Conservation (phyloP, 1,140 invertebrate species). For the Halyomorpha halys region DNA sequence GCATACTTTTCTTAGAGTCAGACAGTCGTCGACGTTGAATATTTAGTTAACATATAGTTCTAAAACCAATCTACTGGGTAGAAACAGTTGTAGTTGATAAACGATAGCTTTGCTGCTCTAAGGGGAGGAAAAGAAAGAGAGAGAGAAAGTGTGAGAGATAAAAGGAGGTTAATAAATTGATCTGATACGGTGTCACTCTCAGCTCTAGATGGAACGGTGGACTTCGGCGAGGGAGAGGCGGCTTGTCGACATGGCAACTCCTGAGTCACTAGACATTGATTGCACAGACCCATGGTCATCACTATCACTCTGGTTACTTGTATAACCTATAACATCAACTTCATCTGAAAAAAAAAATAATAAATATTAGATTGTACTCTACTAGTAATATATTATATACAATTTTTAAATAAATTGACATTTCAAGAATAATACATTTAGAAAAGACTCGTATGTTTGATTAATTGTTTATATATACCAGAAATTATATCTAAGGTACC, state of each 20-base stretch:
- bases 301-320: slow-evolving; percentile 73
- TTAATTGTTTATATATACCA: too few relatives aligned
- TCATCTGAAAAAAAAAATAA: slow-evolving; percentile 58
- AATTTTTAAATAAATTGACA: too few relatives aligned
- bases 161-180: neutral
- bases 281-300: slow-evolving; percentile 71
- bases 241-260: slow-evolving; percentile 61
- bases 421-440: too few relatives aligned
- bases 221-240: slow-evolving; percentile 50
- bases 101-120: neutral
- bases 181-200: neutral
- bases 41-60: too few relatives aligned
- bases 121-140: slow-evolving; percentile 2
- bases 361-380: neutral
- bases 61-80: too few relatives aligned
- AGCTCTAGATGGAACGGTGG: slow-evolving; percentile 29
- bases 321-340: slow-evolving; percentile 77
- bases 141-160: slow-evolving; percentile 16
- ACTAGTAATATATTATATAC: too few relatives aligned
- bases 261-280: slow-evolving; percentile 63
- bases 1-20: slow-evolving; percentile 10
- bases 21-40: neutral
- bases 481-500: too few relatives aligned
- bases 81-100: neutral
- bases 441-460: too few relatives aligned